Evolutionary conservation across 2,113 vertebrate genomes (phyloP).

Genomic region (Neotoma lepida): DNA sequence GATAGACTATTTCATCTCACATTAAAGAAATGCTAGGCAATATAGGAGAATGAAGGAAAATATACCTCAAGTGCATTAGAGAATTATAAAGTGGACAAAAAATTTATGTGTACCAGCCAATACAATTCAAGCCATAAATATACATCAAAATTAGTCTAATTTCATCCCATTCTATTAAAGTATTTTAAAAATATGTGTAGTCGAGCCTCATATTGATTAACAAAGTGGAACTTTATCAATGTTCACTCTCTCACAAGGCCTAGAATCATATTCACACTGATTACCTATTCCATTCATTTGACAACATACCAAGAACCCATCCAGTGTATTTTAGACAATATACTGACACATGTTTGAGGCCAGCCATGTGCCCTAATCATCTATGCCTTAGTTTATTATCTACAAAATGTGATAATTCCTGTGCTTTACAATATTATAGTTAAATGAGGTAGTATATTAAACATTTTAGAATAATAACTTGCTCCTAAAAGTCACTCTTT

Average conservation of each 20-base stretch:
- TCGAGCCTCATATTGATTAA: neutral
- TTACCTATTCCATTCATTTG: neutral
- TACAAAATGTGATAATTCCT: neutral
- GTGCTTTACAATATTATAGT: neutral
- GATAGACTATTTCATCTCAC: slow-evolving; percentile 62
- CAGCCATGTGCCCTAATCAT: neutral
- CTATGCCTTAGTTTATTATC: slow-evolving; percentile 14
- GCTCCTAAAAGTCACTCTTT: neutral
- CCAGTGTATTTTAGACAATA: neutral
- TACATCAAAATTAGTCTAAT: slow-evolving; percentile 43
- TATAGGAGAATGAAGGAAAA: slow-evolving; percentile 58
- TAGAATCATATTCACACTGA: neutral
- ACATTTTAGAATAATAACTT: neutral
- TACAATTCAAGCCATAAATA: slow-evolving; percentile 52
- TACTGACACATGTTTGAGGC: neutral
- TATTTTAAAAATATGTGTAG: neutral
- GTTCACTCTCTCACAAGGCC: neutral
- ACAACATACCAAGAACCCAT: neutral
- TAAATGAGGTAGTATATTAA: slow-evolving; percentile 10
- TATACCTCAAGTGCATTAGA: slow-evolving; percentile 59
- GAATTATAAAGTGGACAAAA: slow-evolving; percentile 64
- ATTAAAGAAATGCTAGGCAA: slow-evolving; percentile 52
- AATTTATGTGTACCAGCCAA: slow-evolving; percentile 12
- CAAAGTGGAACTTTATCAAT: neutral
- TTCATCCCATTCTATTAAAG: neutral